Evolutionary conservation across 23 tunicate species (phyloP), one percentile per base, ranked within the genome.

Genomic region (Ascidia mentula): DNA sequence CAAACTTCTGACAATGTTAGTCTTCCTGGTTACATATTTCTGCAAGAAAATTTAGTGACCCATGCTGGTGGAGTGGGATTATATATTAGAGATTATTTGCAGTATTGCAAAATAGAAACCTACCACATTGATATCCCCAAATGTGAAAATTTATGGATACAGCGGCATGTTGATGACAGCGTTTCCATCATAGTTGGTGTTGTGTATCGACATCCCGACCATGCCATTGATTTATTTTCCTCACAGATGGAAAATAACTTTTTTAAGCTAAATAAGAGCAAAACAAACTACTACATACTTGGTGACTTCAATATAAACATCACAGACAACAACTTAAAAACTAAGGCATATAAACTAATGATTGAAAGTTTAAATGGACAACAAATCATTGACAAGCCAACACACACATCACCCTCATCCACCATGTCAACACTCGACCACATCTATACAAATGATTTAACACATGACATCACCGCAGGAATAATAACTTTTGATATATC

Each of bases 11-110:
- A 45, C 17, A 74, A 74, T 31, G 38, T 74, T 36, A 31, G 28
- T 37, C 40, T 74, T 13, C 40, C 37, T 28, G 40, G 40, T 26
- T 74, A 74, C 26, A 74, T 17, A 20, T 74, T 74, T 36, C 40
- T 74, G 17, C 37, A 46, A 28, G 20, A 37, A 36, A 46, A 74
- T 74, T 74, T 46, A 20, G 34, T 39, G 18, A 74, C 78, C 40
- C 17, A 39, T 31, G 78, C 78, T 31, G 78, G 45, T 36, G 78
- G 78, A 36, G 78, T 74, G 36, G 78, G 78, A 31, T 31, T 74
- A 74, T 74, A 74, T 74, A 74, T 74, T 28, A 71, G 40, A 34
- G 37, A 37, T 28, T 36, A 12, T 36, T 53, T 53, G 22, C 24
- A 26, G 24, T 53, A 20, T 28, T 20, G 24, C 65, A 53, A 20